phyloP scores from a whole-genome alignment of 1,140 invertebrate species.

The Cataglyphis hispanica region DNA sequence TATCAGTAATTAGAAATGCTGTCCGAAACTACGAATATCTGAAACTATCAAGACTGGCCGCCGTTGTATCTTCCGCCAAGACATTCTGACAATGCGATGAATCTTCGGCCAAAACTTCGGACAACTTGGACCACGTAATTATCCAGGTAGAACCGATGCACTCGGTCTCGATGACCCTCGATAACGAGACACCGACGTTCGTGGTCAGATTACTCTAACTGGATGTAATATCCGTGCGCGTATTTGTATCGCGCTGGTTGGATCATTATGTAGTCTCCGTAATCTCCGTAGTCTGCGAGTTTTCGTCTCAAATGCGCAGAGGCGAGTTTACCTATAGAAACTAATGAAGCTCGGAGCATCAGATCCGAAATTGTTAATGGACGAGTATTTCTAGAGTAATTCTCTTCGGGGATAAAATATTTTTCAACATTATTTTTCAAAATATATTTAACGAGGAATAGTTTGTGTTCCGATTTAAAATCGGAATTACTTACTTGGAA shows the following conservation, averaged over 20 bases:
- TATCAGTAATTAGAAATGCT: constrained; percentile 10
- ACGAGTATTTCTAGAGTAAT: neutral
- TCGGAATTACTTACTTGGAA: too few species aligned
- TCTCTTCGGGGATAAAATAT: neutral
- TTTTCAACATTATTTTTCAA: neutral
- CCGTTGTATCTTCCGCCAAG: constrained; percentile 33
- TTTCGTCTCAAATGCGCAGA: neutral
- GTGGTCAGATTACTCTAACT: constrained; percentile 58
- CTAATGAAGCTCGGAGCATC: neutral
- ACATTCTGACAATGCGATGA: constrained; percentile 36
- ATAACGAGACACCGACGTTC: constrained; percentile 55
- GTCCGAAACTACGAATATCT: constrained; percentile 38
- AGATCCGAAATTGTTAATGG: neutral
- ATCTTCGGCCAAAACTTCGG: constrained; percentile 45
- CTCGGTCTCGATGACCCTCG: constrained; percentile 58
- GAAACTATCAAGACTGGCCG: constrained; percentile 34
- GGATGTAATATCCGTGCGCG: constrained; percentile 38
- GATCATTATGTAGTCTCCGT: constrained; percentile 32
- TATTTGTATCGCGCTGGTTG: constrained; percentile 28
- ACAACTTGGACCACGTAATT: constrained; percentile 45
- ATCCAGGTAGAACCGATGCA: constrained; percentile 46
- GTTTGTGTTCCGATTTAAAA: neutral
- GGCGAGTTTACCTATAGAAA: constrained; percentile 23
- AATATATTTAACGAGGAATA: neutral
- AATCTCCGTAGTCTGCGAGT: neutral